Conservation (phyloP, 2,113 vertebrate genomes). For the Calyptommatus sinebrachiatus region DNA sequence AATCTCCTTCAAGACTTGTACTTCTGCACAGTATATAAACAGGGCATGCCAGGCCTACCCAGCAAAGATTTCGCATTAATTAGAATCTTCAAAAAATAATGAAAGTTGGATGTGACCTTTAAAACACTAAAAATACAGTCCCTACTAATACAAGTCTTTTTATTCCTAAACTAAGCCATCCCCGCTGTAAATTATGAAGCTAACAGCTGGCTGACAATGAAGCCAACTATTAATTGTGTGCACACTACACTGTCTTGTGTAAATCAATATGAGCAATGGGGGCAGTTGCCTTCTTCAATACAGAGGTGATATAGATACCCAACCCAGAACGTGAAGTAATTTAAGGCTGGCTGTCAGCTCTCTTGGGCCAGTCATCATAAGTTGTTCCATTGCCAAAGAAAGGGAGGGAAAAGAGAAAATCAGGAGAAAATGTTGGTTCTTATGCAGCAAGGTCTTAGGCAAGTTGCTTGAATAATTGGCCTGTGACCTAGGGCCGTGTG, state of each 20-base stretch:
- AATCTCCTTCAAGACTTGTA: background rate
- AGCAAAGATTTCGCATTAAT: conserved; percentile 20
- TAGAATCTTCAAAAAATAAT: conserved; percentile 33
- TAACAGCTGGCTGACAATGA: conserved; percentile 80
- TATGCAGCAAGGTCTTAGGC: background rate
- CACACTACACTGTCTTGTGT: conserved; percentile 69
- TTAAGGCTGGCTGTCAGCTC: conserved; percentile 70
- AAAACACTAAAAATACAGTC: conserved; percentile 70
- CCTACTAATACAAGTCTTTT: conserved; percentile 65
- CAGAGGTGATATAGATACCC: conserved; percentile 63
- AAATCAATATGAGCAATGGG: conserved; percentile 79
- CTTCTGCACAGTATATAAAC: background rate
- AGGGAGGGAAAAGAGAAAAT: conserved; percentile 41
- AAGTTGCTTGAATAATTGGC: background rate
- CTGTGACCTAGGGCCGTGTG: background rate
- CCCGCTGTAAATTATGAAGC: conserved; percentile 73
- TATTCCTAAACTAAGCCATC: conserved; percentile 58
- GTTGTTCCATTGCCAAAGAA: conserved; percentile 57
- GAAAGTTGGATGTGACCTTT: conserved; percentile 65
- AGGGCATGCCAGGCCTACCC: background rate
- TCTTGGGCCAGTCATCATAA: conserved; percentile 52
- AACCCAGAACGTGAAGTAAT: conserved; percentile 65
- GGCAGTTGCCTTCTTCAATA: conserved; percentile 54
- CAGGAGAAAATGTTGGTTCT: conserved; percentile 15
- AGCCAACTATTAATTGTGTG: conserved; percentile 81